Evolutionary conservation across 2,797 vertebrate species (phyloP).

Genomic region (Australoheros facetus): DNA sequence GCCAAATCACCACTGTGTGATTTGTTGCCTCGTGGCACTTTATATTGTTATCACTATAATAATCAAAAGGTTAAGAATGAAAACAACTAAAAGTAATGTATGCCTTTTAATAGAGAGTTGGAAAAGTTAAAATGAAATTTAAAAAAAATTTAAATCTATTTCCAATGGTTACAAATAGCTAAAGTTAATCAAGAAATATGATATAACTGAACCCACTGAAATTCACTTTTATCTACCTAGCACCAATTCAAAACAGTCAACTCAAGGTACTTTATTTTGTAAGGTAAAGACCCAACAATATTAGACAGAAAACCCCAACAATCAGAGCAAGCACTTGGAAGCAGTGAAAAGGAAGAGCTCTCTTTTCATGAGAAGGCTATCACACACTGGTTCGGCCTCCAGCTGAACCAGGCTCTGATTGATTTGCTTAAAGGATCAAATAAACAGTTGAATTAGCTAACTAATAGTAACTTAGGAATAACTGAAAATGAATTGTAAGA

Average conservation of each 20-base stretch:
- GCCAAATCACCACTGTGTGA: too few species aligned
- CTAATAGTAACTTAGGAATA: neutral
- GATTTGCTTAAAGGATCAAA: neutral
- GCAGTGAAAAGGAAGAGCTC: neutral
- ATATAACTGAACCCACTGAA: neutral
- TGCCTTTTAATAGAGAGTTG: neutral
- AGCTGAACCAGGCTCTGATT: accelerated
- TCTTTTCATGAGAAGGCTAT: neutral
- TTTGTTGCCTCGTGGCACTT: too few species aligned
- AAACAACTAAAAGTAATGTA: neutral
- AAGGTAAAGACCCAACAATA: neutral
- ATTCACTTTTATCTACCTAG: neutral
- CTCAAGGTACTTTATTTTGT: too few species aligned
- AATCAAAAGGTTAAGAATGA: too few species aligned
- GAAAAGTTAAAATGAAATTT: neutral
- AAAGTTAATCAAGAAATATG: neutral
- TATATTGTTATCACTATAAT: too few species aligned
- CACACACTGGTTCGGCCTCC: neutral
- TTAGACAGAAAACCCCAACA: neutral
- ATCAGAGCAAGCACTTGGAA: neutral
- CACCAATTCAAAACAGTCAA: accelerated
- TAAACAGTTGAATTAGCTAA: neutral
- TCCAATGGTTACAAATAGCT: neutral
- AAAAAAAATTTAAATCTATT: neutral
- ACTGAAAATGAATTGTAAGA: neutral